phyloP scores from a whole-genome alignment of 2,888 invertebrate genomes.

The Drosophila suboccidentalis region DNA sequence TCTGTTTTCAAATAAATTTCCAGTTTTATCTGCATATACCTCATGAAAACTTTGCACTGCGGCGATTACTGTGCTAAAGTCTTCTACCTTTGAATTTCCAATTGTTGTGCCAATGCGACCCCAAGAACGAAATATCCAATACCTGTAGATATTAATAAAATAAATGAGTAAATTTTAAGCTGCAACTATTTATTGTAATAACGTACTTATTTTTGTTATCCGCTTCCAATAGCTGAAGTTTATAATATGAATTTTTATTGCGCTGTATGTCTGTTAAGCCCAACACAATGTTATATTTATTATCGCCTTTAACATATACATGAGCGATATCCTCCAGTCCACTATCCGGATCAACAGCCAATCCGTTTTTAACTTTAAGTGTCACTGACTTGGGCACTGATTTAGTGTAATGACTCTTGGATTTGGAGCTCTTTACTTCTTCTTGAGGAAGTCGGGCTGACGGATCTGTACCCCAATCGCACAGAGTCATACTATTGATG shows the following conservation, averaged over 20 bases:
- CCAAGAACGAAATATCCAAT: constrained; percentile 96
- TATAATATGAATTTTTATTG: constrained; percentile 97
- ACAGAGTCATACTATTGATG: constrained; percentile 91
- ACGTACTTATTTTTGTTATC: constrained; percentile 88
- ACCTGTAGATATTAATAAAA: constrained; percentile 84
- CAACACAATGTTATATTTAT: constrained; percentile 91
- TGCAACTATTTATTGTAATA: constrained; percentile 25
- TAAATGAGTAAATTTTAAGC: not conserved
- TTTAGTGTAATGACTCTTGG: constrained; percentile 88
- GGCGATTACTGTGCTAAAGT: constrained; percentile 85
- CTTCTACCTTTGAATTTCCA: constrained; percentile 90
- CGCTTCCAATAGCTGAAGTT: constrained; percentile 94
- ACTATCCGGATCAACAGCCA: constrained; percentile 97
- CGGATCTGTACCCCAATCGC: constrained; percentile 93
- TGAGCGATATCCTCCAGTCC: constrained; percentile 92
- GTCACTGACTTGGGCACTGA: constrained; percentile 88
- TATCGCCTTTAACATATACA: constrained; percentile 88
- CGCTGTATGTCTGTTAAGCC: constrained; percentile 94
- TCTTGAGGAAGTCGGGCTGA: constrained; percentile 85
- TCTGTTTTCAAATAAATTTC: constrained; percentile 91
- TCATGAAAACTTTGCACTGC: constrained; percentile 89
- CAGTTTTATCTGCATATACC: constrained; percentile 92
- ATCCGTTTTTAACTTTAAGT: constrained; percentile 92
- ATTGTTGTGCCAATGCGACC: constrained; percentile 98
- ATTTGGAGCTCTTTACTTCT: constrained; percentile 88